These are phyloP conservation scores for Phalacrocorax brasilianus DNA, from an alignment of 2,113 vertebrate genomes.

Conservation along the genomic window DNA sequence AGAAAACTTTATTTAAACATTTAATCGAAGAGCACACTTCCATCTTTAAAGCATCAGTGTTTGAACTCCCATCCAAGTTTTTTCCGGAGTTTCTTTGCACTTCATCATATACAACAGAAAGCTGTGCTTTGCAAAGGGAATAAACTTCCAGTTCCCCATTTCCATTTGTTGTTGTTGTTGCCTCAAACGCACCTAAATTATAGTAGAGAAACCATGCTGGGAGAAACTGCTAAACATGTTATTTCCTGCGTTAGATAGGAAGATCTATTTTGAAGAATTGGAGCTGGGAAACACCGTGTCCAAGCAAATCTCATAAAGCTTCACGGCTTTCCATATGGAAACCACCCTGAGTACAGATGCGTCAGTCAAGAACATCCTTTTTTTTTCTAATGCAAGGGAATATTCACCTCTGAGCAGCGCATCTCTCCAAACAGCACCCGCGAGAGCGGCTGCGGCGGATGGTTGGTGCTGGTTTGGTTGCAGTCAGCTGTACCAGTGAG, in stretches of 20 bases:
- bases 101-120: conserved; percentile 23
- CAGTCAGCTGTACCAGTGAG: accelerated
- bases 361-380: neutral
- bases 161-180: neutral
- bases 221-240: neutral
- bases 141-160: neutral
- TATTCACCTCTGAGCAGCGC: neutral
- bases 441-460: accelerated
- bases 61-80: conserved; percentile 69
- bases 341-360: neutral
- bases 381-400: neutral
- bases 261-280: neutral
- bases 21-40: conserved; percentile 66
- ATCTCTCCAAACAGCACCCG: neutral
- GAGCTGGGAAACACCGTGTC: neutral
- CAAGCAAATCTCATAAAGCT: neutral
- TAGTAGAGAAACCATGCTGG: neutral
- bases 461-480: neutral
- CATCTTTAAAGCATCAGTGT: conserved; percentile 56
- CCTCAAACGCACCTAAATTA: neutral
- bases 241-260: neutral
- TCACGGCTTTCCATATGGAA: neutral
- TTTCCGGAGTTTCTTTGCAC: neutral
- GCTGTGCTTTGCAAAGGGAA: neutral
- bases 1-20: conserved; percentile 74